phyloP scores from a whole-genome alignment of 2,797 vertebrate species.

The Silurus lanzhouensis region DNA sequence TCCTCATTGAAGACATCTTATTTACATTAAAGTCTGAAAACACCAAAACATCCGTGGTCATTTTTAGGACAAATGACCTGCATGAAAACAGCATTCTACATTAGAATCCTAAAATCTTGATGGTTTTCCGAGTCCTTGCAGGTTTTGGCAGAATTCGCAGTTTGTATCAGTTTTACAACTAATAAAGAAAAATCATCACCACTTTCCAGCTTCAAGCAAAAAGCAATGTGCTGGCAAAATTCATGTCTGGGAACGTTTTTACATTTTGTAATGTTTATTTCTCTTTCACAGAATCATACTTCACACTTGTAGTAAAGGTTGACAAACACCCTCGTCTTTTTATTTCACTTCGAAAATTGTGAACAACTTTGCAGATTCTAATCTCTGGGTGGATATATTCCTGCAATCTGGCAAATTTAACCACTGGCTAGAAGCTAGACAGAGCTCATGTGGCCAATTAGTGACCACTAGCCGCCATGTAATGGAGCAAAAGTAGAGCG shows the following conservation, averaged over 20 bases:
- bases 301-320: background rate
- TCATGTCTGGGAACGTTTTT: background rate
- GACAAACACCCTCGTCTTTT: background rate
- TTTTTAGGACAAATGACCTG: conserved; percentile 45
- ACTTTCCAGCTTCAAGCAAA: background rate
- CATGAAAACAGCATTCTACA: background rate
- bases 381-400: background rate
- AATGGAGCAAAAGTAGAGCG: no score
- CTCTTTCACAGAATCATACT: background rate
- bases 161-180: background rate
- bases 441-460: background rate
- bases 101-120: background rate
- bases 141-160: background rate
- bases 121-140: background rate
- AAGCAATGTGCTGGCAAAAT: background rate
- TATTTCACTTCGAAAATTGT: background rate
- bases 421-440: background rate
- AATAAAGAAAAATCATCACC: background rate
- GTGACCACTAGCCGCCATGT: no score
- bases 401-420: background rate
- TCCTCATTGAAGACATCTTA: background rate
- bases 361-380: background rate
- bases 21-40: no score
- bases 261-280: background rate
- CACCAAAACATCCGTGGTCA: conserved; percentile 38